Base-by-base conservation (phyloP, 2,888 invertebrate genomes). In the Geotrupes spiniger region DNA sequence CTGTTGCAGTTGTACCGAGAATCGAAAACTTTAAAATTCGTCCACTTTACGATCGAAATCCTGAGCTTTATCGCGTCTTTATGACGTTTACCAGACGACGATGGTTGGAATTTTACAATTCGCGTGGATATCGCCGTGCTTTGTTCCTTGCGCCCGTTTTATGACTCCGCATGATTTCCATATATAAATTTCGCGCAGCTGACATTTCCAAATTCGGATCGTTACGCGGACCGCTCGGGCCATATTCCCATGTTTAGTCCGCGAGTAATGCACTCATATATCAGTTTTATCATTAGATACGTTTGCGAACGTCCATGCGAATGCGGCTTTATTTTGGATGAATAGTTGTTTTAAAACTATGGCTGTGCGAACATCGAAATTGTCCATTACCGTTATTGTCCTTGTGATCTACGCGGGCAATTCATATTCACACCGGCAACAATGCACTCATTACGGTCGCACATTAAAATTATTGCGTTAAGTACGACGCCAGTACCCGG, bases 311-410 rank as follows among this genome's bases (percentile, higher is more conserved):
- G 25, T 15, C 17, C 27, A 36, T 15, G 37, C 5, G 37, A 15
- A 28, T 8, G 37, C 17, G 21, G 44, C 44, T 44, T 37, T 37
- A 28, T 16, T 38, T 44, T 27, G 25, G 28, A 44, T 44, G 44
- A 44, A 44, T 44, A 37, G 37, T 27, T 26, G 44, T 44, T 44
- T 44, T 44, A 44, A 44, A 44, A 44, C 44, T 44, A 44, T 37
- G 33, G 21, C 21, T 6, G 21, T 21, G 21, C 21, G 21, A 6
- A 21, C 21, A 6, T 21, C 21, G 21, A 21, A 21, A 21, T 21
- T 21, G 21, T 21, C 21, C 21, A 21, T 21, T 21, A 21, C 6
- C 4, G 21, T 21, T 21, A 21, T 21, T 21, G 21, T 21, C 6
- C 21, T 3, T 6, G 21, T 21, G 21, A 21, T 21, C 21, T 21